Percentiles rank a stretch among this genome's conserved stretches.
These are phyloP conservation scores for Thalassoma bifasciatum DNA, from an alignment of 2,113 vertebrate species.

Conservation along the genomic window DNA sequence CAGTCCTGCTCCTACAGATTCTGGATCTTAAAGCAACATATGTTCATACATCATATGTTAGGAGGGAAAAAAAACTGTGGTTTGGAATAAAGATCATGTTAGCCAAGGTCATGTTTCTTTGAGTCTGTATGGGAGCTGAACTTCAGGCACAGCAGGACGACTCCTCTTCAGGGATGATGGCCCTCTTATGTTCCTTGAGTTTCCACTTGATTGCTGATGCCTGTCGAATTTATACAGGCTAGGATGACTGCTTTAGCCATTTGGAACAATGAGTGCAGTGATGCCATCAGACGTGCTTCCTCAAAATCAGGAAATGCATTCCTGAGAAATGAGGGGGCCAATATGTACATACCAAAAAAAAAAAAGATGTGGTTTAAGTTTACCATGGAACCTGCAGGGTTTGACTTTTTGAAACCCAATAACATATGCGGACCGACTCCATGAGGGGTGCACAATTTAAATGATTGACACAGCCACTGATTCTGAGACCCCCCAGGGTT, in stretches of 20 bases:
- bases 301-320: conserved; percentile 45
- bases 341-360: conserved; percentile 30
- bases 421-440: conserved; percentile 17
- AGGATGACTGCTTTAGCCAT: conserved; percentile 36
- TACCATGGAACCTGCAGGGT: conserved; percentile 39
- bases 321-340: conserved; percentile 27
- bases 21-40: too few species aligned
- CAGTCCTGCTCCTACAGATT: too few species aligned
- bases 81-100: neutral
- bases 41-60: too few species aligned
- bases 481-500: conserved; percentile 13
- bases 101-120: conserved; percentile 9
- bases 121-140: neutral
- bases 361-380: conserved; percentile 48
- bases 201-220: conserved; percentile 65
- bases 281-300: conserved; percentile 43
- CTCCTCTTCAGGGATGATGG: conserved; percentile 24
- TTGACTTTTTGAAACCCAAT: conserved; percentile 36
- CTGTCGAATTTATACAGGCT: conserved; percentile 45
- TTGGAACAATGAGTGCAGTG: conserved; percentile 61
- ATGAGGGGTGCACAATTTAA: conserved; percentile 14
- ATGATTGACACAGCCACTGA: conserved; percentile 43
- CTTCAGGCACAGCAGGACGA: conserved; percentile 17
- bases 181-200: conserved; percentile 44
- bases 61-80: neutral